phyloP scores from a whole-genome alignment of 2,113 vertebrate genomes.

The Crotophaga sulcirostris region DNA sequence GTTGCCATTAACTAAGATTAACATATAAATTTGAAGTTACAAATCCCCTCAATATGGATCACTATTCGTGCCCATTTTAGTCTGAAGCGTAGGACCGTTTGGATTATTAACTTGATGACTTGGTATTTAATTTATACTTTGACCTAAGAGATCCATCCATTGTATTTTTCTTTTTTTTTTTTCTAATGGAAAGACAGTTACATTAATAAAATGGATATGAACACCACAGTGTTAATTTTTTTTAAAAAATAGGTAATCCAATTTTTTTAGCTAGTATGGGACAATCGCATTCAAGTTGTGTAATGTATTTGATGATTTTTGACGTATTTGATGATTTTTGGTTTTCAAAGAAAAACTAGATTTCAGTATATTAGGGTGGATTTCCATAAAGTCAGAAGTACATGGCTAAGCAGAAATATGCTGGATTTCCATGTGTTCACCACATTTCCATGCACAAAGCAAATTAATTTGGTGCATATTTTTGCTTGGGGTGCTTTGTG shows the following conservation, averaged over 20 bases:
- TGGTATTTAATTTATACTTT: not conserved
- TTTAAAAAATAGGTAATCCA: not conserved
- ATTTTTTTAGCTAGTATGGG: not conserved
- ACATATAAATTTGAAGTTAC: no score
- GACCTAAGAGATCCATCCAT: not conserved
- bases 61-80: fast-evolving
- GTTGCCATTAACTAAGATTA: no score
- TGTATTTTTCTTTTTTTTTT: not conserved
- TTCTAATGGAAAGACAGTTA: not conserved
- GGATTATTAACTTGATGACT: not conserved
- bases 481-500: not conserved
- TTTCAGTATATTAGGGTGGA: not conserved
- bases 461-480: not conserved
- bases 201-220: not conserved
- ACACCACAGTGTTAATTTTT: not conserved
- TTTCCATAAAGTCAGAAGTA: constrained; percentile 10
- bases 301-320: not conserved
- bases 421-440: constrained; percentile 4
- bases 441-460: constrained; percentile 3
- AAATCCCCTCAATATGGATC: no score
- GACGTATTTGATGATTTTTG: not conserved
- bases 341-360: not conserved
- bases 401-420: not conserved
- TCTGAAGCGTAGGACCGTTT: not conserved
- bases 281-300: not conserved